Conservation (phyloP, 2,113 vertebrate genomes). For the Oxyura jamaicensis region DNA sequence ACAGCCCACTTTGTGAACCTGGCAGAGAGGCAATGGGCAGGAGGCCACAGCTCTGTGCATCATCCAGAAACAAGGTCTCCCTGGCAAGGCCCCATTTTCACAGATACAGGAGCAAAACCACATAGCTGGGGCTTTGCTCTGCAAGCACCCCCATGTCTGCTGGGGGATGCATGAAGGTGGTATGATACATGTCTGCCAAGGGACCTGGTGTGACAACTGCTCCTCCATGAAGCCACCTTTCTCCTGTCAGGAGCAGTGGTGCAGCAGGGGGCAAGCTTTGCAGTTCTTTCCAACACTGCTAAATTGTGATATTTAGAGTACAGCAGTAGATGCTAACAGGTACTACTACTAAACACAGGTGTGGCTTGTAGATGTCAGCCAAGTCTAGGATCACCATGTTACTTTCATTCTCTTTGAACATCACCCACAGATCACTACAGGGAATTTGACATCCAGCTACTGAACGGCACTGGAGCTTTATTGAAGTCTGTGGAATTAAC, state of each 20-base stretch:
- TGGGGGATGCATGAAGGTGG: neutral
- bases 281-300: neutral
- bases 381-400: fast-evolving
- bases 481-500: neutral
- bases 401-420: neutral
- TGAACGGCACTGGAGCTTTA: neutral
- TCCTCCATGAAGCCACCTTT: neutral
- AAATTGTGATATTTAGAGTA: neutral
- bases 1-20: neutral
- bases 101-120: neutral
- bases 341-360: neutral
- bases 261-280: neutral
- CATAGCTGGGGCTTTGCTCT: neutral
- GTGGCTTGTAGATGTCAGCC: neutral
- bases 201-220: neutral
- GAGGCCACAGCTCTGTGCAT: neutral
- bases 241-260: neutral
- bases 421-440: neutral
- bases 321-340: neutral
- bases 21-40: neutral
- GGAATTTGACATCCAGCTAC: fast-evolving
- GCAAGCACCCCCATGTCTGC: neutral
- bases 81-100: neutral
- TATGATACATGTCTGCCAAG: fast-evolving
- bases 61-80: neutral